Base-by-base conservation (phyloP, 2,888 invertebrate species). In the Hyalella azteca region DNA sequence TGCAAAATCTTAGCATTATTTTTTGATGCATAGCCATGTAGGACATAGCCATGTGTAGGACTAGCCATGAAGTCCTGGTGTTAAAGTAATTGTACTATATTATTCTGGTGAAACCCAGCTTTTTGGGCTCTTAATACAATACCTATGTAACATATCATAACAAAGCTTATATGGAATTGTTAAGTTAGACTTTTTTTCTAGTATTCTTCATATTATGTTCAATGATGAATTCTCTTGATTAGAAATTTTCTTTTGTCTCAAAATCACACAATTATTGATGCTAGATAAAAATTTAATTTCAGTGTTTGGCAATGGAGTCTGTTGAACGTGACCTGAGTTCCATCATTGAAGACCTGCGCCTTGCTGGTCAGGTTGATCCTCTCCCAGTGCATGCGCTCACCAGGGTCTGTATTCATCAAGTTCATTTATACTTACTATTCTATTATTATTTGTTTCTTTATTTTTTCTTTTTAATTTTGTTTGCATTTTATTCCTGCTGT, bases 231-330 rank as follows among this genome's bases (percentile, higher is more conserved):
- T 48, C 32, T 32, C 36, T 2, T 87, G 89, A 76, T 40, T 39
- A 15, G 0, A 73, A 4, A 13, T 0, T 13, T 22, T 5, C 5
- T 0, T 1, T 22, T 41, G 41, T 73, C 39, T 7, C n/a, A 40
- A 49, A 49, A 1, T 5, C 2, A 49, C 9, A 13, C 13, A 7
- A 13, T 15, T 45, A 2, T 22, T 73, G 22, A n/a, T n/a, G n/a
- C n/a, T n/a, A n/a, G n/a, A n/a, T n/a, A n/a, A n/a, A n/a, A n/a
- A n/a, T n/a, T n/a, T n/a, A n/a, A n/a, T n/a, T 75, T 40, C 79
- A 78, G 79, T 92, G 92, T 80, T 88, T 95, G 78, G 94, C 93
- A 0, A 93, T 95, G 92, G 95, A 95, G 87, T 92, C 93, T 78
- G 93, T 94, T 86, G 91, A 91, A 77, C 87, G 90, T 41, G 93